Percentiles rank a stretch among this genome's conserved stretches.
These are phyloP conservation scores for Cephalophus harveyi DNA, from an alignment of 2,113 vertebrate genomes.

Conservation along the genomic window DNA sequence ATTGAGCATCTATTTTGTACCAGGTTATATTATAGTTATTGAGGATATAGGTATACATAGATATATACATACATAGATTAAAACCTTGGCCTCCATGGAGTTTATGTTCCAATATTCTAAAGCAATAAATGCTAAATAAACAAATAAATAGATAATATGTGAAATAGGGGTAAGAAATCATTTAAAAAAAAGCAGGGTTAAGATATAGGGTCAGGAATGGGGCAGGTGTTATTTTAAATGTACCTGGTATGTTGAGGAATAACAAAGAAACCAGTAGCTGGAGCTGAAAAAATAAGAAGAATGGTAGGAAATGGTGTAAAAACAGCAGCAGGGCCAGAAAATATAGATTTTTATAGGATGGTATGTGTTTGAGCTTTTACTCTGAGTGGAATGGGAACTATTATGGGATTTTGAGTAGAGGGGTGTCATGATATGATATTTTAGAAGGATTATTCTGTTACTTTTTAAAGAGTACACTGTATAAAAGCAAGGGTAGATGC, in stretches of 20 bases:
- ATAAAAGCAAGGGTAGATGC: not conserved
- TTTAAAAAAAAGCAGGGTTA: not conserved
- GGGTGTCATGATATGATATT: not conserved
- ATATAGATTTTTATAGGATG: not conserved
- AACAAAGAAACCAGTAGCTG: not conserved
- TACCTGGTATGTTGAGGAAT: not conserved
- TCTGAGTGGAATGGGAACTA: not conserved
- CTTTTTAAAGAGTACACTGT: not conserved
- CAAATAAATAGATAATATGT: not conserved
- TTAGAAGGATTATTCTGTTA: not conserved
- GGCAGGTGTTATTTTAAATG: not conserved
- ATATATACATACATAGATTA: not conserved
- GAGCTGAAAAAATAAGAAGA: not conserved
- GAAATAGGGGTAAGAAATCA: not conserved
- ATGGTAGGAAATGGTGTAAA: not conserved
- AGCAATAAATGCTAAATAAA: not conserved
- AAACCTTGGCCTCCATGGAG: not conserved
- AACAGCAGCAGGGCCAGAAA: rapidly evolving
- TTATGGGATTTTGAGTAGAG: not conserved
- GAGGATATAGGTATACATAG: not conserved
- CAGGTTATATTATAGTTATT: not conserved
- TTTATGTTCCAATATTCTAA: not conserved
- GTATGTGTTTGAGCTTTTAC: not conserved
- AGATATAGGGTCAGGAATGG: not conserved
- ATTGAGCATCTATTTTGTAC: not conserved